These are phyloP conservation scores for Dermolepida albohirtum DNA, from an alignment of 2,888 invertebrate genomes.

Conservation along the genomic window DNA sequence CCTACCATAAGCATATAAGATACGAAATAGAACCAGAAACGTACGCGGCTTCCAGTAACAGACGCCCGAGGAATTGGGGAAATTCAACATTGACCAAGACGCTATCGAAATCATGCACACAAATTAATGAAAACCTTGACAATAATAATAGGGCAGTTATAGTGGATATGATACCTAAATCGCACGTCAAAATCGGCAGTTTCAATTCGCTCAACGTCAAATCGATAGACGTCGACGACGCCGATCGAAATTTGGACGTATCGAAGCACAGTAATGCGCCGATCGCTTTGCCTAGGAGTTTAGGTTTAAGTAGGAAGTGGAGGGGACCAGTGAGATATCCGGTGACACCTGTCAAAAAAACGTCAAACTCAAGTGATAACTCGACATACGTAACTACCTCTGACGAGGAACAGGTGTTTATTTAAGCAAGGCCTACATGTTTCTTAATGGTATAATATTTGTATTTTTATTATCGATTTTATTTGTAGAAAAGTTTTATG, in stretches of 20 bases:
- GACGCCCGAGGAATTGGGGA: neutral
- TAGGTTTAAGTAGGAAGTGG: slow-evolving; percentile 72
- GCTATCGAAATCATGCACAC: slow-evolving; percentile 59
- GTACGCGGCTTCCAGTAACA: slow-evolving; percentile 40
- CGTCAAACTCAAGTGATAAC: slow-evolving; percentile 57
- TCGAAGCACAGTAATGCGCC: slow-evolving; percentile 33
- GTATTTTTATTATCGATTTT: neutral
- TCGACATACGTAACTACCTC: slow-evolving; percentile 67
- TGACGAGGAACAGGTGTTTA: slow-evolving; percentile 76
- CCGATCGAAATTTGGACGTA: neutral
- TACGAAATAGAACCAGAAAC: slow-evolving; percentile 61
- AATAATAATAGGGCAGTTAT: slow-evolving; percentile 57
- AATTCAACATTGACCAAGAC: slow-evolving; percentile 47
- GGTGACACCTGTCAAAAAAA: slow-evolving; percentile 72
- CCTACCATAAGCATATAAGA: slow-evolving; percentile 64
- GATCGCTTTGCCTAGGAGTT: slow-evolving; percentile 71
- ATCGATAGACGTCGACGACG: slow-evolving; percentile 27
- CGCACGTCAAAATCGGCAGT: slow-evolving; percentile 2
- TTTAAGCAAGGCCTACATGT: slow-evolving; percentile 58
- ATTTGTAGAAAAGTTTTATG: neutral
- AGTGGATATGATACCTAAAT: slow-evolving; percentile 61
- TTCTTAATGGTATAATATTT: neutral
- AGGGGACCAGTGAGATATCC: slow-evolving; percentile 74
- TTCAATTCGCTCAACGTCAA: slow-evolving; percentile 53
- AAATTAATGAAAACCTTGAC: slow-evolving; percentile 49